These are phyloP conservation scores for Ophioninae sp. DNA, from an alignment of 2,888 invertebrate species.

Conservation along the genomic window DNA sequence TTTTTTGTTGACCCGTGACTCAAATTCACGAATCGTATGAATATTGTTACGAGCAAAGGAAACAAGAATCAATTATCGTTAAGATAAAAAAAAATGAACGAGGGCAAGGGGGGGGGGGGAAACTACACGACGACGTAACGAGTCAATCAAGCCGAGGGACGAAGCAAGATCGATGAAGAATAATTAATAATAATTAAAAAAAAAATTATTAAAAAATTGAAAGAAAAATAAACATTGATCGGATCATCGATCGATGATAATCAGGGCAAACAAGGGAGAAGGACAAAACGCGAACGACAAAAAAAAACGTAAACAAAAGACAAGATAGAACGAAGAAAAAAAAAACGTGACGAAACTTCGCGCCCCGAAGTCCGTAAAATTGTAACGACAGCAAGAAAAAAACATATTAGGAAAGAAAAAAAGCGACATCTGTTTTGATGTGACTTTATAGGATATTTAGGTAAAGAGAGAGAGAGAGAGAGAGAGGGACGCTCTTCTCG, in stretches of 20 bases:
- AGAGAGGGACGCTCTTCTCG: conserved; percentile 64
- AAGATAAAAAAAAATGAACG: no score
- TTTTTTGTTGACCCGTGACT: conserved; percentile 79
- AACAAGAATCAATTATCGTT: no score
- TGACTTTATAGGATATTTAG: conserved; percentile 77
- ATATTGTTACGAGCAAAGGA: conserved; percentile 81
- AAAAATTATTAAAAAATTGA: no score
- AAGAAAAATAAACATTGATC: no score
- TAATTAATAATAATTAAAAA: no score
- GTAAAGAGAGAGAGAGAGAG: conserved; percentile 71
- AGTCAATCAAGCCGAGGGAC: no score
- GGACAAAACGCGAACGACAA: conserved; percentile 4
- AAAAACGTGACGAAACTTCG: conserved; percentile 48
- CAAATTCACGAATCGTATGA: conserved; percentile 81
- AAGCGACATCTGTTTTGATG: conserved; percentile 76
- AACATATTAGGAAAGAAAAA: conserved; percentile 68
- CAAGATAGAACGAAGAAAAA: conserved; percentile 28
- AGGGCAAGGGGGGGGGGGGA: no score
- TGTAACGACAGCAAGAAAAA: conserved; percentile 48
- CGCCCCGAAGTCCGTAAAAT: conserved; percentile 68
- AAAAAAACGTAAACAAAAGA: conserved; percentile 14
- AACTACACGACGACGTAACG: no score
- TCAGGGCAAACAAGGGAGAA: not conserved
- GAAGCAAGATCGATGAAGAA: no score
- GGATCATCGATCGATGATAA: conserved; percentile 15